Evolutionary conservation across 2,113 vertebrate genomes (phyloP).

Genomic region (Holacanthus passer): DNA sequence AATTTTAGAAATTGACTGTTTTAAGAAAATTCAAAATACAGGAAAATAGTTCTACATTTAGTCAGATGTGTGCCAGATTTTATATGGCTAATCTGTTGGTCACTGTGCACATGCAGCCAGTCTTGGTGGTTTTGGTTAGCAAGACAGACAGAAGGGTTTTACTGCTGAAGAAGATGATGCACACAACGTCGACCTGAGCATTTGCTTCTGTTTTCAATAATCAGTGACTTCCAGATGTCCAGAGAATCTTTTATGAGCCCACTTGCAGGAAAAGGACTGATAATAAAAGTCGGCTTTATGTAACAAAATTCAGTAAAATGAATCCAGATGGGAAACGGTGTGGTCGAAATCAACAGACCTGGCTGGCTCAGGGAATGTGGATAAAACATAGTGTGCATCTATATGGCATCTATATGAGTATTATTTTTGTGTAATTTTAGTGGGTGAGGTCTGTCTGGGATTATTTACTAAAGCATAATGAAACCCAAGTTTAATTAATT

Average conservation of each 20-base stretch:
- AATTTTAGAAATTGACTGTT: not conserved
- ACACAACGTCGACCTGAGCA: too few relatives aligned
- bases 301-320: not conserved
- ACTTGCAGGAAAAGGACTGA: not conserved
- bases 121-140: not conserved
- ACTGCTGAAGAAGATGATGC: too few relatives aligned
- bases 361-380: too few relatives aligned
- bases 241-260: not conserved
- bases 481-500: constrained; percentile 8
- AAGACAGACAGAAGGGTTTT: not conserved
- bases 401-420: too few relatives aligned
- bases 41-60: not conserved
- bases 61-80: constrained; percentile 4
- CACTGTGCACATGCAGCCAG: not conserved
- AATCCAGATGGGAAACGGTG: not conserved
- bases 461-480: not conserved
- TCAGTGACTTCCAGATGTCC: not conserved
- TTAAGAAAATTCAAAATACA: not conserved
- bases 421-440: not conserved
- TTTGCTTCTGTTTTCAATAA: not conserved
- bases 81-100: too few relatives aligned
- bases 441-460: not conserved
- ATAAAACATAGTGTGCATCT: too few relatives aligned
- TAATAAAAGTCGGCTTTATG: not conserved
- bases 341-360: not conserved